These are phyloP conservation scores for Oligia fasciuncula DNA, from an alignment of 2,888 invertebrate species.

Conservation along the genomic window DNA sequence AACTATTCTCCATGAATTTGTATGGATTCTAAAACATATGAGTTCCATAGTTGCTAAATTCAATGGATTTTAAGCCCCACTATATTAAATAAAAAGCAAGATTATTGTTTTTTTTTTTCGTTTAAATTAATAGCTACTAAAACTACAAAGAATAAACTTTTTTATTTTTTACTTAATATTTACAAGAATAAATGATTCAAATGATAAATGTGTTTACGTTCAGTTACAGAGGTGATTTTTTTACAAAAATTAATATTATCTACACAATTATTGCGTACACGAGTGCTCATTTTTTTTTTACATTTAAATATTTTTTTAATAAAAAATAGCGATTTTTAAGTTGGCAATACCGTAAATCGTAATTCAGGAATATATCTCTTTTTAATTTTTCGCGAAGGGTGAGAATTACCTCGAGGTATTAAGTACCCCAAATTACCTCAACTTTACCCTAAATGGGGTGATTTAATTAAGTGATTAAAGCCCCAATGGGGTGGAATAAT, in stretches of 20 bases:
- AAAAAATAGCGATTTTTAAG: constrained; percentile 31
- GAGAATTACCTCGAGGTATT: constrained; percentile 3
- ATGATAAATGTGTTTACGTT: constrained; percentile 62
- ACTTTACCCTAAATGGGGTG: constrained; percentile 8
- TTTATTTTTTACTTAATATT: constrained; percentile 82
- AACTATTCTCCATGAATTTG: constrained; percentile 68
- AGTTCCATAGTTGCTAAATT: constrained; percentile 81
- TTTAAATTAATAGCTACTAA: constrained; percentile 79
- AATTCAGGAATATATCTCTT: constrained; percentile 40
- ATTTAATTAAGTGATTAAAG: constrained; percentile 19
- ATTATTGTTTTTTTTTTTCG: constrained; percentile 61
- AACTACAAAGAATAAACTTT: constrained; percentile 69
- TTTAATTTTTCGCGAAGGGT: constrained; percentile 10
- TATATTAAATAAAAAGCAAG: constrained; percentile 71
- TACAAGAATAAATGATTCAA: constrained; percentile 74
- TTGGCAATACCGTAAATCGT: constrained; percentile 48
- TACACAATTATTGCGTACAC: constrained; percentile 56
- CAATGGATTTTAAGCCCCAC: constrained; percentile 74
- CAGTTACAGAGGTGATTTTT: constrained; percentile 43
- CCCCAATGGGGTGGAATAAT: constrained; percentile 38
- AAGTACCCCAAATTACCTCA: constrained; percentile 24
- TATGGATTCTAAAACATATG: constrained; percentile 82
- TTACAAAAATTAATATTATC: constrained; percentile 53
- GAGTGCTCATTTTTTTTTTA: constrained; percentile 52
- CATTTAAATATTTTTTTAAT: constrained; percentile 32